phyloP scores from a whole-genome alignment of 2,888 invertebrate genomes.

The Philonicus albiceps region DNA sequence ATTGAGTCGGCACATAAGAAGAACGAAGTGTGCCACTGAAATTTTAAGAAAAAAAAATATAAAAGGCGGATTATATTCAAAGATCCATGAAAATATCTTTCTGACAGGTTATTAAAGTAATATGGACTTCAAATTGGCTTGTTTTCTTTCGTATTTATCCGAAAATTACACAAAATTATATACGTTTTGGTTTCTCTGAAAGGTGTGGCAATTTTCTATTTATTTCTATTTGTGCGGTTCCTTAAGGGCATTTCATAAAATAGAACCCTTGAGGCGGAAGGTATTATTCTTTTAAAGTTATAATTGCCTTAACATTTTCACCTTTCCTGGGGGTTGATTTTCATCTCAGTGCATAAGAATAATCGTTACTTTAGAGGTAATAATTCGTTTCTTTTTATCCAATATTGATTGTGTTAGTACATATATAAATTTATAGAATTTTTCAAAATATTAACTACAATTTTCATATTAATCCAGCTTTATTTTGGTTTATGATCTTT shows the following conservation, averaged over 20 bases:
- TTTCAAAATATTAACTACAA: no score
- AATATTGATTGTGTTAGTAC: no score
- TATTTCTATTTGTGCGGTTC: background rate
- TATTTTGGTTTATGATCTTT: no score
- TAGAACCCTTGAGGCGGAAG: background rate
- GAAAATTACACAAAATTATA: constrained; percentile 47
- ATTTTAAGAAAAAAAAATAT: background rate
- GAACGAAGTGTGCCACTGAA: constrained; percentile 18
- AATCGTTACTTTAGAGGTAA: no score
- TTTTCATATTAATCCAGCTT: no score
- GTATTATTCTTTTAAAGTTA: background rate
- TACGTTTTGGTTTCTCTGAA: constrained; percentile 43
- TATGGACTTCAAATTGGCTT: constrained; percentile 44
- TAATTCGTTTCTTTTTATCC: no score
- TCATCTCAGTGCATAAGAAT: background rate
- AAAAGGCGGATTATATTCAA: background rate
- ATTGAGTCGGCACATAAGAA: background rate
- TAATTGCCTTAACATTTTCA: background rate
- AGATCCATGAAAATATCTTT: constrained; percentile 36
- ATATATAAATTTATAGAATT: no score
- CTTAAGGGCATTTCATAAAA: background rate
- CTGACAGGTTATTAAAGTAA: constrained; percentile 46
- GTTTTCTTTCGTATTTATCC: constrained; percentile 36
- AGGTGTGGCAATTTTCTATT: background rate
- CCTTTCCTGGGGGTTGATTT: background rate